Evolutionary conservation across 2,113 vertebrate genomes (phyloP).

Genomic region (Mirza zaza): DNA sequence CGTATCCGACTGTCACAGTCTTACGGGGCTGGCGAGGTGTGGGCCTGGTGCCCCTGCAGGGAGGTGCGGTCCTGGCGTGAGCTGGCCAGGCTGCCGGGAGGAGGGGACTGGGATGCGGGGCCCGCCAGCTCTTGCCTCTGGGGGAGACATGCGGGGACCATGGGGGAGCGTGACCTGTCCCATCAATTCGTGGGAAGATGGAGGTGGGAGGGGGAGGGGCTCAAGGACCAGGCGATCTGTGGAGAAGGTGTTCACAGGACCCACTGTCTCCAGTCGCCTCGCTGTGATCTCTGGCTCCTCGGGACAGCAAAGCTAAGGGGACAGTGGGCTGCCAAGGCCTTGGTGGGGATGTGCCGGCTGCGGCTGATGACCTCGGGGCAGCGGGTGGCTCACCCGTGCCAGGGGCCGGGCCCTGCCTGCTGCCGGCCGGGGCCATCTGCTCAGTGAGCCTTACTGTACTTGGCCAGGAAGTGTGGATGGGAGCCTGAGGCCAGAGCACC

Average conservation of each 20-base stretch:
- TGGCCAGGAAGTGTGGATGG: background rate
- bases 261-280: accelerated
- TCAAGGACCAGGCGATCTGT: accelerated
- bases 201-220: accelerated
- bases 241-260: background rate
- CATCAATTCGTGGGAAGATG: accelerated
- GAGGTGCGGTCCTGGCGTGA: too few relatives aligned
- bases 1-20: accelerated
- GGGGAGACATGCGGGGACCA: background rate
- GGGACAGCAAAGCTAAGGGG: background rate
- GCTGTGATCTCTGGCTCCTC: accelerated
- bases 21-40: too few relatives aligned
- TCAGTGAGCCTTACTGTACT: background rate
- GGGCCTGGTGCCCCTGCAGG: too few relatives aligned
- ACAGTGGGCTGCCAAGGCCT: background rate
- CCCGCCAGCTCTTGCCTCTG: too few relatives aligned
- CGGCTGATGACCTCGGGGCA: accelerated
- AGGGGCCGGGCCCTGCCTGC: accelerated
- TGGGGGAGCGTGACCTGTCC: background rate
- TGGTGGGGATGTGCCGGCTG: background rate
- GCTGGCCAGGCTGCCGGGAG: background rate
- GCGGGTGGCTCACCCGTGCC: accelerated
- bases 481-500: background rate
- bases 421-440: background rate
- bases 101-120: accelerated